Percentiles rank a stretch among this genome's conserved stretches.
These are phyloP conservation scores for Littorina saxatilis DNA, from an alignment of 1,140 invertebrate species.

Conservation along the genomic window DNA sequence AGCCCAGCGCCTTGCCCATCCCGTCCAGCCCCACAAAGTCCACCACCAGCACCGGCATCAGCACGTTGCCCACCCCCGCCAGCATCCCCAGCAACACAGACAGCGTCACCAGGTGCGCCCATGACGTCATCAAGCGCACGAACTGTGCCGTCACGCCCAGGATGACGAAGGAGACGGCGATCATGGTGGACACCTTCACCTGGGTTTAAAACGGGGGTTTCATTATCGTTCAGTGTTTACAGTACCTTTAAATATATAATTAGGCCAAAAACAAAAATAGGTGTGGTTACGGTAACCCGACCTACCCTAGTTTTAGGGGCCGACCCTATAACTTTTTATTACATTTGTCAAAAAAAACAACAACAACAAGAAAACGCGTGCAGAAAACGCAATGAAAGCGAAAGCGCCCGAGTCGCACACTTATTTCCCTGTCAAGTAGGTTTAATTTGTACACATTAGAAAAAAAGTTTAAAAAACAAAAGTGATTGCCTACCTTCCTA, in stretches of 20 bases:
- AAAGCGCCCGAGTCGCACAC: too few species aligned
- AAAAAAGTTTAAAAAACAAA: too few species aligned
- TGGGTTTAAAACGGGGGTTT: too few species aligned
- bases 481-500: too few species aligned
- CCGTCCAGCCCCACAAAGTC: constrained; percentile 19
- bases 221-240: not conserved
- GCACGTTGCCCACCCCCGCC: not conserved
- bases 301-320: too few species aligned
- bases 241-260: not conserved
- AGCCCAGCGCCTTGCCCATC: constrained; percentile 12
- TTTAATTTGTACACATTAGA: too few species aligned
- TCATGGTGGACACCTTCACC: not conserved
- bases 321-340: too few species aligned
- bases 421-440: too few species aligned
- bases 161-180: constrained; percentile 10
- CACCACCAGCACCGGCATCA: not conserved
- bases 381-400: too few species aligned
- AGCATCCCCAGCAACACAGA: constrained; percentile 3
- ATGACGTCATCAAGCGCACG: constrained; percentile 31
- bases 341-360: not conserved
- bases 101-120: constrained; percentile 1
- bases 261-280: too few species aligned
- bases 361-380: too few species aligned
- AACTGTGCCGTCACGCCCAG: constrained; percentile 6
- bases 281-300: too few species aligned